Conservation (phyloP, 2,113 vertebrate species). For the Blennius ocellaris region DNA sequence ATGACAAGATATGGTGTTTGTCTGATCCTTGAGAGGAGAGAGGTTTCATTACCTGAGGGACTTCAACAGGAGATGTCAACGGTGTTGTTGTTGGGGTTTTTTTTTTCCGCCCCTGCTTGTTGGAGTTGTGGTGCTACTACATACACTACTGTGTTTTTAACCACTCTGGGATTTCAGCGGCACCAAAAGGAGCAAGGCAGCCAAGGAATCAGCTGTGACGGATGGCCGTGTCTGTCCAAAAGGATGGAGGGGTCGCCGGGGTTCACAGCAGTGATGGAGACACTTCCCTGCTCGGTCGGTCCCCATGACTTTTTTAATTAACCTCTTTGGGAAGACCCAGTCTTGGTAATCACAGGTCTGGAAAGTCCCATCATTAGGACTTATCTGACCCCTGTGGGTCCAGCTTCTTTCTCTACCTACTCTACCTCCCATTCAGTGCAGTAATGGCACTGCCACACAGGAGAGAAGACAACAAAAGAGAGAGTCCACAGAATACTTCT, state of each 20-base stretch:
- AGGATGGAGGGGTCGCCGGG: conserved; percentile 59
- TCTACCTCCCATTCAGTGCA: conserved; percentile 16
- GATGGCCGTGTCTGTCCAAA: conserved; percentile 54
- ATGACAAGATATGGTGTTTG: conserved; percentile 62
- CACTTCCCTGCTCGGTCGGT: conserved; percentile 58
- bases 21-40: conserved; percentile 57
- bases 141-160: conserved; percentile 55
- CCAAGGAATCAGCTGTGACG: conserved; percentile 60
- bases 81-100: conserved; percentile 18
- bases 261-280: conserved; percentile 62
- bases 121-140: conserved; percentile 39
- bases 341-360: conserved; percentile 57
- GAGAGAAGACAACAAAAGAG: not conserved
- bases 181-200: conserved; percentile 26
- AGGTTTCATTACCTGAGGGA: conserved; percentile 69
- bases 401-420: conserved; percentile 14
- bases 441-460: conserved; percentile 34
- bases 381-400: conserved; percentile 58
- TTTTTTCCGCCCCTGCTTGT: conserved; percentile 41
- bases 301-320: conserved; percentile 70
- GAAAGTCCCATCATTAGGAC: conserved; percentile 60
- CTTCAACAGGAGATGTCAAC: conserved; percentile 36
- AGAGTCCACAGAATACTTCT: not conserved
- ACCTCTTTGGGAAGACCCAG: conserved; percentile 68
- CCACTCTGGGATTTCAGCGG: conserved; percentile 59